These are phyloP conservation scores for Eulemur rubriventer DNA, from an alignment of 2,797 vertebrate species.

Conservation along the genomic window DNA sequence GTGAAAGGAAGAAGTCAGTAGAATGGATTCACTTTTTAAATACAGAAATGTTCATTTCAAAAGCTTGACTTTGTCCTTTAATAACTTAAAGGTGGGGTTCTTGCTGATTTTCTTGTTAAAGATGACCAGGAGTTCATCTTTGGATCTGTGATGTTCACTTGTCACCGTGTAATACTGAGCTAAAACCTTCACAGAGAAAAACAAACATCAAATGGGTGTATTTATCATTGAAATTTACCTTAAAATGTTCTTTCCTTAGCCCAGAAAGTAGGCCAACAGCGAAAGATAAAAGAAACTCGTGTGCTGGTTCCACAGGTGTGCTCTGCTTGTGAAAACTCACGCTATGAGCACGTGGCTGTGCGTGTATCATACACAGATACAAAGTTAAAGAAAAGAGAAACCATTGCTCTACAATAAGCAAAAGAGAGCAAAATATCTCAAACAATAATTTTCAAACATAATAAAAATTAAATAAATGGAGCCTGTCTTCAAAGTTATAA, in stretches of 20 bases:
- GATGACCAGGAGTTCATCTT: constrained; percentile 89
- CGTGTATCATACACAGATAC: fast-evolving
- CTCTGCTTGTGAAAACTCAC: neutral
- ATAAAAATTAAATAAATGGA: neutral
- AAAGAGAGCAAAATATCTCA: no score
- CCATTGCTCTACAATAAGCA: neutral
- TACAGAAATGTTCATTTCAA: constrained; percentile 84
- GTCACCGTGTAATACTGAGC: constrained; percentile 91
- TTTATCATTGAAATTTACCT: neutral
- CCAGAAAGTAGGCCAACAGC: neutral
- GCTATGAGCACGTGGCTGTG: fast-evolving
- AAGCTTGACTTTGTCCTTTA: constrained; percentile 94
- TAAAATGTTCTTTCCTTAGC: neutral
- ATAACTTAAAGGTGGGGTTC: constrained; percentile 93
- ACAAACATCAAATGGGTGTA: neutral
- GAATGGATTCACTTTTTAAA: neutral
- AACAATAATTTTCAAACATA: neutral
- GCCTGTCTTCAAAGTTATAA: neutral
- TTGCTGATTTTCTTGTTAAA: constrained; percentile 95
- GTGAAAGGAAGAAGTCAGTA: neutral
- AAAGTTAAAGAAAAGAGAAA: neutral
- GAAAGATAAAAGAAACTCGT: neutral
- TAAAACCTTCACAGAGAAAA: constrained; percentile 88
- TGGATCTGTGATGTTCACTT: constrained; percentile 86
- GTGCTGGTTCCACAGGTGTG: no score